Conservation (phyloP, 2,888 invertebrate genomes). For the Hypsopygia costalis region DNA sequence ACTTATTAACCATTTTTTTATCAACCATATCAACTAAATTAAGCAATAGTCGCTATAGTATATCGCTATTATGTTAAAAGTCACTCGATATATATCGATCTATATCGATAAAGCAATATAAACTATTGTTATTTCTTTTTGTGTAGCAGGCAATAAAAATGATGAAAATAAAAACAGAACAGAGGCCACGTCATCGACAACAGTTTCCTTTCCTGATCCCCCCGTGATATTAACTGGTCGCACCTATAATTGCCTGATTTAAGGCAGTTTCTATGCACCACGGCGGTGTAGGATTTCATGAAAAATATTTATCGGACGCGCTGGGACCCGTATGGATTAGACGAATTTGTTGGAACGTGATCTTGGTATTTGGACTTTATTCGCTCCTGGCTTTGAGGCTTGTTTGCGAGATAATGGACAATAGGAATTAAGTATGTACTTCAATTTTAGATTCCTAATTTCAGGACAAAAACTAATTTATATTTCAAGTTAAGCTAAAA, state of each 20-base stretch:
- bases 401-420: too few relatives aligned
- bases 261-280: slow-evolving; percentile 73
- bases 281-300: slow-evolving; percentile 65
- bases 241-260: slow-evolving; percentile 79
- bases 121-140: too few relatives aligned
- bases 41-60: too few relatives aligned
- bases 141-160: neutral
- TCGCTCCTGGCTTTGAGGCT: neutral
- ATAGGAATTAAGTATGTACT: too few relatives aligned
- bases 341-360: slow-evolving; percentile 68
- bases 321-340: slow-evolving; percentile 63
- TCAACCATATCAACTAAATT: too few relatives aligned
- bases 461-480: too few relatives aligned
- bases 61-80: too few relatives aligned
- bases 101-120: too few relatives aligned
- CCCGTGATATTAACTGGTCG: slow-evolving; percentile 69
- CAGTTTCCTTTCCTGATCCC: slow-evolving; percentile 39
- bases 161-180: neutral
- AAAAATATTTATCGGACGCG: slow-evolving; percentile 72
- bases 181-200: slow-evolving; percentile 5
- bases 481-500: too few relatives aligned
- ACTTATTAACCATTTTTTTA: too few relatives aligned
- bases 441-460: too few relatives aligned
- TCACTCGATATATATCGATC: too few relatives aligned
- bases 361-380: slow-evolving; percentile 21